Evolutionary conservation across 1,140 invertebrate species (phyloP).

Genomic region (Phortica variegata): DNA sequence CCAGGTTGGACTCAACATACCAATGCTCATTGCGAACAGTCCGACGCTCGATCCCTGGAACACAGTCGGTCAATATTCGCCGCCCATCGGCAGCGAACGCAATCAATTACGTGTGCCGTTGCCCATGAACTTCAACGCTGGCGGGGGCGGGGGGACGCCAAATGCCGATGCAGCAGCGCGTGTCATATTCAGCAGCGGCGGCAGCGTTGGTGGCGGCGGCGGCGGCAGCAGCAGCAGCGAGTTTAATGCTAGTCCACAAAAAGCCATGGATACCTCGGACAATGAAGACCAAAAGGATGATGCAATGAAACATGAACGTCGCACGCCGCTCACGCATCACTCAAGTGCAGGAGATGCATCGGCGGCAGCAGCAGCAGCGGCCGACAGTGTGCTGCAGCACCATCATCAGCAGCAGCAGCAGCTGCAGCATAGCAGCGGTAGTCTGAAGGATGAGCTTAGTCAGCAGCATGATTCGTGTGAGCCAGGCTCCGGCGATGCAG

Average conservation of each 20-base stretch:
- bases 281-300: slow-evolving; percentile 50
- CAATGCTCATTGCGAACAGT: slow-evolving; percentile 47
- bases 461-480: no score
- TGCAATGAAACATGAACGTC: slow-evolving; percentile 36
- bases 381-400: neutral
- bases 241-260: slow-evolving; percentile 42
- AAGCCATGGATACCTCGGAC: slow-evolving; percentile 49
- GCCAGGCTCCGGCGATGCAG: slow-evolving; percentile 33
- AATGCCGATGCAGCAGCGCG: slow-evolving; percentile 7
- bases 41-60: slow-evolving; percentile 49
- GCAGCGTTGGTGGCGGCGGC: slow-evolving; percentile 16
- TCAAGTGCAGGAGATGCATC: slow-evolving; percentile 12
- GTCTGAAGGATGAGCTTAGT: no score
- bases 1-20: slow-evolving; percentile 51
- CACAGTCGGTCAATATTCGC: slow-evolving; percentile 44
- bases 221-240: slow-evolving; percentile 48
- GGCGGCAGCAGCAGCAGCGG: neutral
- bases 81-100: slow-evolving; percentile 29
- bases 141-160: slow-evolving; percentile 5
- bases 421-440: no score
- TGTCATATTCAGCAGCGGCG: slow-evolving; percentile 24
- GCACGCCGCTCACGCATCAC: slow-evolving; percentile 22
- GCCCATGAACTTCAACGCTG: slow-evolving; percentile 18
- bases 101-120: slow-evolving; percentile 18
- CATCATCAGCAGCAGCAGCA: no score